Evolutionary conservation across 2,888 invertebrate genomes (phyloP), one percentile per base, ranked within the genome.

Genomic region (Temnothorax rugatulus): DNA sequence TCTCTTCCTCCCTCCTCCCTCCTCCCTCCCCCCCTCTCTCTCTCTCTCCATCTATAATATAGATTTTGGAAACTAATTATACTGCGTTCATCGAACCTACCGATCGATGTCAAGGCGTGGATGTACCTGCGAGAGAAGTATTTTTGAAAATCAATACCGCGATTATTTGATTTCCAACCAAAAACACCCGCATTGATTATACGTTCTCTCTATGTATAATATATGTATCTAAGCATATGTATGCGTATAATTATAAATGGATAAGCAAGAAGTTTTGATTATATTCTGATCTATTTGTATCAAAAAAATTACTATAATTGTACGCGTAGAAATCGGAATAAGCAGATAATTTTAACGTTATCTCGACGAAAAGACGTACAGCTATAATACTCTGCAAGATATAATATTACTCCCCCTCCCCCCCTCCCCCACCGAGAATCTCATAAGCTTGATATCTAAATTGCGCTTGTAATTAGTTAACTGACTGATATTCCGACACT

Each of bases 51-150:
- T 25, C 13, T 18, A n/a, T 9, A 29, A 2, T 61, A 38, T 44
- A 44, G 15, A 29, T 77, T 41, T 68, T 50, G 83, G 25, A 66
- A 73, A 61, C 34, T 64, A 75, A 59, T 73, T 44, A 29, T 68
- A 13, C 61, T 38, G 71, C 74, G 89, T 88, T 84, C 84, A 71
- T 34, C 82, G 86, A 90, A 88, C 90, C 54, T 52, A 34, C 21
- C 85, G 88, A 89, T 90, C 91, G 86, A 91, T 90, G 75, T 77
- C 61, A 79, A 82, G 63, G 59, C 83, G 86, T 90, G 82, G 82
- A 84, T 85, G 88, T 79, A 92, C 91, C 82, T 59, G 47, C 82
- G 57, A 66, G 69, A 68, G 50, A 68, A 41, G 84, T 84, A 90
- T 73, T 74, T 15, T 52, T 74, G 47, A n/a, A 4, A 84, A 85